These are phyloP conservation scores for Euwallacea fornicatus DNA, from an alignment of 1,140 invertebrate species.

Conservation along the genomic window DNA sequence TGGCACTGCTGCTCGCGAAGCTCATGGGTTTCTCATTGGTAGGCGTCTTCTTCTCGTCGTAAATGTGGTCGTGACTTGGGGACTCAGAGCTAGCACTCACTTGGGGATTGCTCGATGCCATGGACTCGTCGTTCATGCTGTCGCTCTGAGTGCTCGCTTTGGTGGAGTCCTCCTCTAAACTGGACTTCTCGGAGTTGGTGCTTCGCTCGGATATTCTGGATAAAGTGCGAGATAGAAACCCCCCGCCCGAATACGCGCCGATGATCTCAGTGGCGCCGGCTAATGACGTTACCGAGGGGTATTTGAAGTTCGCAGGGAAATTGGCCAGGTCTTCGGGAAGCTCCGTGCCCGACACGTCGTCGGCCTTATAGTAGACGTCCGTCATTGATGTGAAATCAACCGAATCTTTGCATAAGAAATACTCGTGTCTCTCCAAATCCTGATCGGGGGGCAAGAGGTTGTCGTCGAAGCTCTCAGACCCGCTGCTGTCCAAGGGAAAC, in stretches of 20 bases:
- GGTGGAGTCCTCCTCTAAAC: constrained; percentile 80
- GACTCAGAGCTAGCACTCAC: constrained; percentile 83
- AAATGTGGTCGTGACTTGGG: constrained; percentile 67
- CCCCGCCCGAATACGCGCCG: constrained; percentile 65
- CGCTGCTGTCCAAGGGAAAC: constrained; percentile 77
- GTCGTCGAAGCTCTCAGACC: constrained; percentile 78
- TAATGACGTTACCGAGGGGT: constrained; percentile 60
- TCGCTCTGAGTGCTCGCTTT: constrained; percentile 77
- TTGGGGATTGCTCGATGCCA: constrained; percentile 80
- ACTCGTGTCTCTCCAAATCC: constrained; percentile 58
- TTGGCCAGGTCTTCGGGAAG: constrained; percentile 74
- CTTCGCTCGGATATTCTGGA: constrained; percentile 85
- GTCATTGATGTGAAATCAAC: constrained; percentile 44
- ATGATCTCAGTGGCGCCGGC: constrained; percentile 63
- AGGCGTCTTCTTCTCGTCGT: constrained; percentile 52
- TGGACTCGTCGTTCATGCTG: constrained; percentile 79
- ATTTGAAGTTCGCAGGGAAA: constrained; percentile 71
- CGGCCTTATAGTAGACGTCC: constrained; percentile 57
- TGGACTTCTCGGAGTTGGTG: constrained; percentile 81
- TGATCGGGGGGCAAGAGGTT: constrained; percentile 76
- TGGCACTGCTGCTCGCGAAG: background rate
- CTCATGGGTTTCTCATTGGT: constrained; percentile 39
- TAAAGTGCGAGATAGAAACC: constrained; percentile 75
- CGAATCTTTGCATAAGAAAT: constrained; percentile 52
- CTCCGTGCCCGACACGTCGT: constrained; percentile 60